Conservation (phyloP, 2,888 invertebrate species). For the Chrysolina oricalcia region DNA sequence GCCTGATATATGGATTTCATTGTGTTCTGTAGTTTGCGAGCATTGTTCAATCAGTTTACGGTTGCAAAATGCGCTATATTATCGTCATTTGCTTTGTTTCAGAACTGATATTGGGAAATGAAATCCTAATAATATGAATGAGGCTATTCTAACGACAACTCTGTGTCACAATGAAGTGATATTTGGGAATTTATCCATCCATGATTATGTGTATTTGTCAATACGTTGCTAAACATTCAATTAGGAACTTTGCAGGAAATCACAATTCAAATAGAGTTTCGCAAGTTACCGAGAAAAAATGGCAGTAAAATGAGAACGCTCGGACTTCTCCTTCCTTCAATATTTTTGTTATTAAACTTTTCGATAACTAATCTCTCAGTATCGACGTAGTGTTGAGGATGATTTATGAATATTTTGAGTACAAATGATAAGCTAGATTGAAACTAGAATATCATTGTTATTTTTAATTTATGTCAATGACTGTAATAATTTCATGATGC, state of each 20-base stretch:
- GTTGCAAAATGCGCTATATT: not conserved
- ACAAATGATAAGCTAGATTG: no score
- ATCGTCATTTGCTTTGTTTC: constrained; percentile 8
- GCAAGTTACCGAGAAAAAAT: constrained; percentile 29
- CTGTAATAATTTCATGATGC: no score
- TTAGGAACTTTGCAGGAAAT: constrained; percentile 33
- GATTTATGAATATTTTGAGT: no score
- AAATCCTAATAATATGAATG: not conserved
- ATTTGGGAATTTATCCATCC: not conserved
- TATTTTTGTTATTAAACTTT: not conserved
- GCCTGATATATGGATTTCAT: not conserved
- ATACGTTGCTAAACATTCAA: constrained; percentile 31
- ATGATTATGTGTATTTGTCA: constrained; percentile 15
- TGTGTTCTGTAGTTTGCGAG: not conserved
- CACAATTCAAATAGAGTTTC: constrained; percentile 31
- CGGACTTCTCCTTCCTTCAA: not conserved
- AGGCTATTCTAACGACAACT: constrained; percentile 4
- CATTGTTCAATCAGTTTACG: not conserved
- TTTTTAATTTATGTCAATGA: no score
- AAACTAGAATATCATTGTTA: no score
- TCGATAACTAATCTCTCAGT: no score
- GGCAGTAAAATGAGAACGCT: constrained; percentile 37
- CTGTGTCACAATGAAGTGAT: not conserved
- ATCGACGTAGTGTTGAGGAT: no score
- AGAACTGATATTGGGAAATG: constrained; percentile 8